Base-by-base conservation (phyloP, 2,888 invertebrate genomes). In the Perizoma affinitatum region DNA sequence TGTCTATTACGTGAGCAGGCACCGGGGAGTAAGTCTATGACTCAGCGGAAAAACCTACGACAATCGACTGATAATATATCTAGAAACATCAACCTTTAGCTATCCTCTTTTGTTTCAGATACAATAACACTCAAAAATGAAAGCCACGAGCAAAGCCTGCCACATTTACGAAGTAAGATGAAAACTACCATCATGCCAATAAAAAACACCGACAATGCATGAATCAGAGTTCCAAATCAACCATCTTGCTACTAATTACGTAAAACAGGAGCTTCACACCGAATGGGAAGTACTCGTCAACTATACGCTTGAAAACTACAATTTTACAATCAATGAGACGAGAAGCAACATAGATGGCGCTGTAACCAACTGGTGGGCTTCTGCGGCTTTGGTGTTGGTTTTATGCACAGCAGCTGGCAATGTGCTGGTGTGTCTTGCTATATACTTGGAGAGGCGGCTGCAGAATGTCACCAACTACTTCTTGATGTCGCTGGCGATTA, bases 401-500 rank as follows among this genome's bases (percentile, higher is more conserved):
- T 82, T 97, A 48, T 97, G 96, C 63, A 98, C 98, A 0, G 97
- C 97, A 0, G 95, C 97, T 3, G 98, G 98, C 1, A 99, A 99
- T 88, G 96, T 98, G 45, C 91, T 99, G 62, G 99, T 99, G 50
- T 98, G 98, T 78, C 87, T 98, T 73, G 98, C 99, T 34, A 98
- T 99, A 75, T 95, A 96, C 67, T 95, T 97, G 94, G 98, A 99
- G 83, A 94, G 97, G 58, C 94, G 98, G 10, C 92, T 99, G 63
- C 98, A 99, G 88, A 99, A 98, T 93, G 98, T 98, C 63, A 99
- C 98, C 76, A 99, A 99, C 89, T 98, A 98, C 87, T 99, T 99
- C 83, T 93, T 99, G 78, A 96, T 98, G 95, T 98, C 98, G 5
- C 88, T 99, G 80, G 98, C 98, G 55, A 96, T 98, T 70, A 98